Conservation (phyloP, 2,888 invertebrate species). For the Drosophila mercatorum region DNA sequence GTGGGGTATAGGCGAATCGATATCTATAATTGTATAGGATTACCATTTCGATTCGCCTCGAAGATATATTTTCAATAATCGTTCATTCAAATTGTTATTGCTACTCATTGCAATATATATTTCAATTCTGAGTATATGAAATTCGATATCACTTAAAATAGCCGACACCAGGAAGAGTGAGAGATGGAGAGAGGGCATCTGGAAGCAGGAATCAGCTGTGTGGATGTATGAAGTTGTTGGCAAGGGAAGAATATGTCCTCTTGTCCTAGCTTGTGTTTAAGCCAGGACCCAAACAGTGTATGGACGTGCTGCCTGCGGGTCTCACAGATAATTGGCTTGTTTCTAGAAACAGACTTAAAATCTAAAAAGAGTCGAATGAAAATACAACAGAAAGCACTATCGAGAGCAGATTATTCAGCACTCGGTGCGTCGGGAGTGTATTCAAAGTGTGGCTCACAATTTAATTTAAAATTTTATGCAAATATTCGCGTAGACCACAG, state of each 20-base stretch:
- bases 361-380: neutral
- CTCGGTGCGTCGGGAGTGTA: conserved; percentile 6
- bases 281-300: conserved; percentile 18
- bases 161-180: neutral
- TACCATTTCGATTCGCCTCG: too few relatives aligned
- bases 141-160: conserved; percentile 42
- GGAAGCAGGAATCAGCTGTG: conserved; percentile 13
- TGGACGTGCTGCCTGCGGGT: conserved; percentile 26
- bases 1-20: neutral
- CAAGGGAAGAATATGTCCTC: conserved; percentile 1
- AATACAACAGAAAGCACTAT: conserved; percentile 5
- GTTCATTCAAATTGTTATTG: too few relatives aligned
- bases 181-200: neutral
- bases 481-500: conserved; percentile 35
- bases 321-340: conserved; percentile 65
- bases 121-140: neutral
- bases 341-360: conserved; percentile 37
- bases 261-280: conserved; percentile 11
- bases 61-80: too few relatives aligned
- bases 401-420: conserved; percentile 8
- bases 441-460: conserved; percentile 6
- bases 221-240: neutral
- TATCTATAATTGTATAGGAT: neutral
- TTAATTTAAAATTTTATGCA: conserved; percentile 28
- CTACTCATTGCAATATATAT: too few relatives aligned